Evolutionary conservation across 2,888 invertebrate genomes (phyloP).

Genomic region (Byasa hedistus): DNA sequence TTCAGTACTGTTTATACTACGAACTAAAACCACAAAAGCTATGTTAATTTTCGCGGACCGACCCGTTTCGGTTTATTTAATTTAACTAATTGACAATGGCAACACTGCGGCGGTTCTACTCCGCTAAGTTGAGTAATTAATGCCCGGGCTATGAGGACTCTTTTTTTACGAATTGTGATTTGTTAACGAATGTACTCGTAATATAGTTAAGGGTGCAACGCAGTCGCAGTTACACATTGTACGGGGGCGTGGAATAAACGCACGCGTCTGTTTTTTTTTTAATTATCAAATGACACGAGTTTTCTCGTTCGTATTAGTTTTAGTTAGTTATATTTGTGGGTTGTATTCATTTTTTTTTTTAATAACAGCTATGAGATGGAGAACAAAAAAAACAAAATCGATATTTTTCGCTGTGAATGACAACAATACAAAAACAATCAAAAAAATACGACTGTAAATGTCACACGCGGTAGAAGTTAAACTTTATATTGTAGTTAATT

Average conservation of each 20-base stretch:
- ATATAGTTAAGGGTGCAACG: constrained; percentile 47
- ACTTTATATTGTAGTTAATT: too few species aligned
- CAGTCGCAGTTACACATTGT: constrained; percentile 23
- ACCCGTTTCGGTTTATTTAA: constrained; percentile 64
- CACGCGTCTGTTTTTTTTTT: constrained; percentile 11
- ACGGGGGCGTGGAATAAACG: constrained; percentile 8
- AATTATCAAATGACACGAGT: constrained; percentile 16
- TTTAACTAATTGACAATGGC: constrained; percentile 69
- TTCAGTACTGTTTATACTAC: constrained; percentile 18
- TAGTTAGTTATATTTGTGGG: not conserved
- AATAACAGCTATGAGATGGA: too few species aligned
- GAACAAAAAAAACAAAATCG: too few species aligned
- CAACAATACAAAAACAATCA: too few species aligned
- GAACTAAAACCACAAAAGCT: constrained; percentile 45
- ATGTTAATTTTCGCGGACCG: constrained; percentile 64
- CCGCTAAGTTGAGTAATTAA: constrained; percentile 55
- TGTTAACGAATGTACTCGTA: constrained; percentile 54
- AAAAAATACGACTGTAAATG: too few species aligned
- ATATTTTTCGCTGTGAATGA: too few species aligned
- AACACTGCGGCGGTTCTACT: constrained; percentile 48
- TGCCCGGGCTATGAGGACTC: constrained; percentile 48
- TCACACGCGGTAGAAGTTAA: too few species aligned
- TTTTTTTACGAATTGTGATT: constrained; percentile 50
- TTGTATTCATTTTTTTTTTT: not conserved
- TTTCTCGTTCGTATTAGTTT: constrained; percentile 1